Evolutionary conservation across 2,113 vertebrate species (phyloP).

Genomic region (Cricetomys ansorgei): DNA sequence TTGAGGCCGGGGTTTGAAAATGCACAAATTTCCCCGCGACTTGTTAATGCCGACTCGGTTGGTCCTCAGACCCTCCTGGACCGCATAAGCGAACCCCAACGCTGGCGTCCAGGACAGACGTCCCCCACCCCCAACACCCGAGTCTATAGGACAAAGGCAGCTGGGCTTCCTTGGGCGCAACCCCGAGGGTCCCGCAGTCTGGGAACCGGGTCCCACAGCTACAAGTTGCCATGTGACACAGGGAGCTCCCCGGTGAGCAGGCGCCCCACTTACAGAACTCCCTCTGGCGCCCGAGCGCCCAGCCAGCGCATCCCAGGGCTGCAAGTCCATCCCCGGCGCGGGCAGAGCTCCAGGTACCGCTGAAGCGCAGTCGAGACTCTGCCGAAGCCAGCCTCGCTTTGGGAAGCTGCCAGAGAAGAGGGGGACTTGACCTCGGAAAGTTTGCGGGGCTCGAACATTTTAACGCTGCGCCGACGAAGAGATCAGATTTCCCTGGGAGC

Average conservation of each 20-base stretch:
- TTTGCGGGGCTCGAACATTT: constrained; percentile 43
- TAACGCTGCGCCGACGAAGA: constrained; percentile 34
- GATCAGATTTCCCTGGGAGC: constrained; percentile 19
- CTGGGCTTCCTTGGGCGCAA: background rate
- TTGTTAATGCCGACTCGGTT: background rate
- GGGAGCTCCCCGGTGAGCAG: background rate
- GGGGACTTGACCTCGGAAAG: constrained; percentile 54
- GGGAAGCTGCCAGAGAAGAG: background rate
- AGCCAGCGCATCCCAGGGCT: background rate
- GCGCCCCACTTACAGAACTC: background rate
- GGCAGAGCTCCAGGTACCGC: background rate
- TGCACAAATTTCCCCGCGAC: background rate
- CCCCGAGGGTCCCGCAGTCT: background rate
- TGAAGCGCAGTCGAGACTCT: background rate
- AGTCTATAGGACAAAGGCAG: constrained; percentile 54
- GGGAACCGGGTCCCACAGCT: background rate
- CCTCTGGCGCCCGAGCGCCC: background rate
- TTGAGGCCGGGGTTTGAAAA: background rate
- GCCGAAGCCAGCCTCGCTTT: background rate
- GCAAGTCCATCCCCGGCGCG: background rate
- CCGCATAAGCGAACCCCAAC: background rate
- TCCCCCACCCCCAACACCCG: background rate
- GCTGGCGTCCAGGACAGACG: background rate
- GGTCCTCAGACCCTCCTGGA: background rate
- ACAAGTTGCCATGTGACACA: background rate